A percentile compares a stretch with the other conserved stretches of the same genome.
Evolutionary conservation across 1,140 invertebrate genomes (phyloP).

Genomic region (Samia ricini): DNA sequence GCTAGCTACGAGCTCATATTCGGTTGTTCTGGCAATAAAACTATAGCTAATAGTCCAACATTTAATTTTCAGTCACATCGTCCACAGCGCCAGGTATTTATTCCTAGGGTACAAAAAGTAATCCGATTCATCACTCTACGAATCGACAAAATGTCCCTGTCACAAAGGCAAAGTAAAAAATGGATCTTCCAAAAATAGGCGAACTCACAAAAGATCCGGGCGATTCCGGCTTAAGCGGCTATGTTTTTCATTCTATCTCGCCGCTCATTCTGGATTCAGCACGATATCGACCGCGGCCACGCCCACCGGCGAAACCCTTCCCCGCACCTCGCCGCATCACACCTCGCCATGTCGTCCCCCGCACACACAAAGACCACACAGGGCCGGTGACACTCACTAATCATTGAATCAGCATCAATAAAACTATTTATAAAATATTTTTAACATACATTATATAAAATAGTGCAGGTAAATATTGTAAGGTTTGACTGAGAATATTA

Average conservation of each 20-base stretch:
- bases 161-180: neutral
- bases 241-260: neutral
- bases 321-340: conserved; percentile 1
- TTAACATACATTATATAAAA: no score
- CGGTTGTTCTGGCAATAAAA: no score
- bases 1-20: no score
- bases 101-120: no score
- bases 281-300: conserved; percentile 31
- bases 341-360: neutral
- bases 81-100: no score
- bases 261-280: conserved; percentile 8
- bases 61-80: no score
- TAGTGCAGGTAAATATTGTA: no score
- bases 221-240: neutral
- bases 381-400: conserved; percentile 1
- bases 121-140: neutral
- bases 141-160: neutral
- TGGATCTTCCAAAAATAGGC: neutral
- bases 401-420: conserved; percentile 8
- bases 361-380: neutral
- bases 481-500: no score
- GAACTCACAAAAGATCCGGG: neutral
- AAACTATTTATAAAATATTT: no score
- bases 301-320: conserved; percentile 13
- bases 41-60: no score